Base-by-base conservation (phyloP, 2,113 vertebrate genomes). In the Leucopsar rothschildi region DNA sequence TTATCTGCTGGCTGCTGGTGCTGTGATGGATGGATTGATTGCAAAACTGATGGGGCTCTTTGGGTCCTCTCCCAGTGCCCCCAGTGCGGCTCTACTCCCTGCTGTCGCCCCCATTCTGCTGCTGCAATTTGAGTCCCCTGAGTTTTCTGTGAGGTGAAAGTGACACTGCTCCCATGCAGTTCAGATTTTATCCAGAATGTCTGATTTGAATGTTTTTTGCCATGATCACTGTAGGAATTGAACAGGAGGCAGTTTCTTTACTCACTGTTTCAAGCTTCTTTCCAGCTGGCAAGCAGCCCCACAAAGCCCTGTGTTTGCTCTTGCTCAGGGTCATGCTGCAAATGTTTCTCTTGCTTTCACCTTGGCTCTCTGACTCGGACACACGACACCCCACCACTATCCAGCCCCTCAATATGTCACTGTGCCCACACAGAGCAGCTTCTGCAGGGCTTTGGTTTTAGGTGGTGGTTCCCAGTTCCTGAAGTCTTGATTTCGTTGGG, bases 251-350 rank as follows among this genome's bases (percentile, higher is more conserved):
- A 73, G 78, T 94, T 93, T 70, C 84, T 80, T 73, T 50, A 39
- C 91, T 95, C 65, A 84, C 93, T 4, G 33, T 91, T 95, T 72
- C 8, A 7, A 92, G 55, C 18, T 24, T 57, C 89, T 77, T 90
- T 95, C 94, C 93, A 95, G 87, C 90, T 96, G 95, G 95, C 95
- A 96, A 37, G 78, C 87, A 61, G 49, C 87, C 82, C 82, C 29
- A 20, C 79, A 65, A 66, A 88, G 71, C 90, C 89, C 93, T 69
- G 15, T 96, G 94, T 96, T 96, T 96, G 90, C 93, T 96, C 71
- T 96, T 85, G 92, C 84, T 92, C 94, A 95, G 95, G 90, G 94
- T 96, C 93, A 91, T 4, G 17, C 87, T 95, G 93, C 94, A 91
- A 91, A 92, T 95, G 89, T 90, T 95, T 94, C 79, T 93, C 86